A percentile compares a stretch with the other conserved stretches of the same genome.
Evolutionary conservation across 2,797 vertebrate species (phyloP).

Genomic region (Pitangus sulphuratus): DNA sequence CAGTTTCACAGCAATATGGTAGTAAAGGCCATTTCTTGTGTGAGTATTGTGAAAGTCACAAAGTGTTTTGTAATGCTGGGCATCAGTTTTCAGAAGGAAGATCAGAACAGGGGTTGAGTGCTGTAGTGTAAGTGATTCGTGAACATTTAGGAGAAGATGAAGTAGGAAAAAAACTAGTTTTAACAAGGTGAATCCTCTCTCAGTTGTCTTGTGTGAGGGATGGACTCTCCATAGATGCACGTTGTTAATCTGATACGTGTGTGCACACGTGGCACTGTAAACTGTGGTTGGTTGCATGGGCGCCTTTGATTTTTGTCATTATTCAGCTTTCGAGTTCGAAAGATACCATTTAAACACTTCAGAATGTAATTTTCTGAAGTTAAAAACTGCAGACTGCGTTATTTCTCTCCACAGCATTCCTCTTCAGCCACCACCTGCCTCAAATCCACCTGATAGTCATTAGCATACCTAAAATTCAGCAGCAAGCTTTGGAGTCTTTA

Average conservation of each 20-base stretch:
- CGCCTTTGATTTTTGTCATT: not conserved
- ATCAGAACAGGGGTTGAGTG: not conserved
- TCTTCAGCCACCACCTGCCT: not conserved
- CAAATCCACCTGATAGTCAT: not conserved
- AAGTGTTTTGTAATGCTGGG: not conserved
- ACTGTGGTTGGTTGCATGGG: not conserved
- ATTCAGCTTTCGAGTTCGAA: not conserved
- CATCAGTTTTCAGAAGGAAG: not conserved
- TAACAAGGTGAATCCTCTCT: not conserved
- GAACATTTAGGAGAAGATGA: not conserved
- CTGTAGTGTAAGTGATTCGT: not conserved
- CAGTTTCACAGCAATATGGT: not conserved
- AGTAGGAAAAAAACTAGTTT: not conserved
- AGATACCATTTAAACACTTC: not conserved
- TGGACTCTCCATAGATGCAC: accelerated
- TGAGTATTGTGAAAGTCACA: not conserved
- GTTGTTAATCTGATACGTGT: accelerated
- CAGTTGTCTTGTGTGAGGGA: not conserved
- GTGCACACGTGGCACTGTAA: accelerated
- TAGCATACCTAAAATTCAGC: not conserved
- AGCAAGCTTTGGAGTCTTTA: not conserved
- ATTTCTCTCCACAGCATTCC: not conserved
- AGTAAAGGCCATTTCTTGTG: not conserved
- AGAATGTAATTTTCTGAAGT: not conserved
- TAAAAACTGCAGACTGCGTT: not conserved